phyloP scores from a whole-genome alignment of 2,113 vertebrate species.

The Plecturocebus donacophilus region DNA sequence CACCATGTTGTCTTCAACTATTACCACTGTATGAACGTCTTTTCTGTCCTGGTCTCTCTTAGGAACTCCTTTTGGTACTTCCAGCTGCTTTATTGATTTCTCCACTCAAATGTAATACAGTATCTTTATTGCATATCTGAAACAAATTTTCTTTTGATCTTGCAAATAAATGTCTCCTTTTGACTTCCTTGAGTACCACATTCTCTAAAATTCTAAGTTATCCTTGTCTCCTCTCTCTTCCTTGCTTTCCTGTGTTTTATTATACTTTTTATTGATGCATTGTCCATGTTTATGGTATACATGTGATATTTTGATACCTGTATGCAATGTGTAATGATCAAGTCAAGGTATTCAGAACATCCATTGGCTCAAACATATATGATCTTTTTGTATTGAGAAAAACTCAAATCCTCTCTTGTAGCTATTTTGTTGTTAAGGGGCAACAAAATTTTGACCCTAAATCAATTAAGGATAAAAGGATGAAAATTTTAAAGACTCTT shows the following conservation, averaged over 20 bases:
- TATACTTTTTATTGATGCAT: too few species aligned
- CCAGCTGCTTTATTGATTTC: background rate
- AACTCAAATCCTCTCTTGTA: too few species aligned
- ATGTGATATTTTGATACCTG: too few species aligned
- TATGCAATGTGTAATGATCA: too few species aligned
- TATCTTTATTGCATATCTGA: background rate
- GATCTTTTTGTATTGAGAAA: too few species aligned
- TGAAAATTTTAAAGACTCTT: background rate
- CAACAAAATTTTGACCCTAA: background rate
- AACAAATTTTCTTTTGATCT: background rate
- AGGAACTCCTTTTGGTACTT: background rate
- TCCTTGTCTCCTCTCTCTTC: background rate
- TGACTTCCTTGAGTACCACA: background rate
- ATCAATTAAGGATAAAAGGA: background rate
- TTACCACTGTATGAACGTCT: background rate
- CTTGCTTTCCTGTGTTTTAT: background rate
- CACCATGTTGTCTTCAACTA: background rate
- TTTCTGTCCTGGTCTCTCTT: background rate
- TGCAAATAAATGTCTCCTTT: background rate
- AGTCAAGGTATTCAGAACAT: too few species aligned
- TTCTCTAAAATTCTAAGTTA: slow-evolving; percentile 29
- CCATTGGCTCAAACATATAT: too few species aligned
- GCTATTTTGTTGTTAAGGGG: background rate
- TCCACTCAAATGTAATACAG: background rate
- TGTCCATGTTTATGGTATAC: too few species aligned